Percentiles rank a stretch among this genome's conserved stretches.
These are phyloP conservation scores for Apocheima hispidaria DNA, from an alignment of 2,888 invertebrate species.

Conservation along the genomic window DNA sequence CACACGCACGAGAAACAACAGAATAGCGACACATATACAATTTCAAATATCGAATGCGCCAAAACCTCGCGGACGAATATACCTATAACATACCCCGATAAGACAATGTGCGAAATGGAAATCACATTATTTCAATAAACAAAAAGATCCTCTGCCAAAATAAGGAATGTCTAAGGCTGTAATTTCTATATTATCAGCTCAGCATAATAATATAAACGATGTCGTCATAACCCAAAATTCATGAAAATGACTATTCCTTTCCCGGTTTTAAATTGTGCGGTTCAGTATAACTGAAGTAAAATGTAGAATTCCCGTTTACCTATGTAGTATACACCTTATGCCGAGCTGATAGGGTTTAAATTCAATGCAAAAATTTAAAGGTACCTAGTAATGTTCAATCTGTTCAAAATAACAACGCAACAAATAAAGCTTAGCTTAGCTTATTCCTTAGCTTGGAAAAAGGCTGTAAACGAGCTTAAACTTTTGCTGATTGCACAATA, in stretches of 20 bases:
- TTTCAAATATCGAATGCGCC: too few relatives aligned
- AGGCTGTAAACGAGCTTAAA: slow-evolving; percentile 1
- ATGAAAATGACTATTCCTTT: not conserved
- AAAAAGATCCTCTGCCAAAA: not conserved
- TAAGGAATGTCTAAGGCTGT: not conserved
- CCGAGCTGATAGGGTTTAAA: slow-evolving; percentile 4
- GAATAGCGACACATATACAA: too few relatives aligned
- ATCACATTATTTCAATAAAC: not conserved
- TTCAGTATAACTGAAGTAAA: slow-evolving; percentile 3
- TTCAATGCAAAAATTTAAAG: not conserved
- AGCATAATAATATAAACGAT: not conserved
- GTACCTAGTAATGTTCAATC: not conserved
- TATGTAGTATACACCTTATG: not conserved
- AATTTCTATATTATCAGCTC: slow-evolving; percentile 1
- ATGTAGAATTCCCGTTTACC: not conserved
- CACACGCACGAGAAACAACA: too few relatives aligned
- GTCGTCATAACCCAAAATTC: slow-evolving; percentile 15
- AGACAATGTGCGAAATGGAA: too few relatives aligned
- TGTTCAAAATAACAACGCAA: slow-evolving; percentile 4
- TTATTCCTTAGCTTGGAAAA: slow-evolving; percentile 3
- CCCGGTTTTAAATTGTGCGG: not conserved
- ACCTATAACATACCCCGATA: too few relatives aligned
- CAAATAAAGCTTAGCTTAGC: slow-evolving; percentile 6
- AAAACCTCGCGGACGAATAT: too few relatives aligned
- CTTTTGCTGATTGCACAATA: slow-evolving; percentile 9